A percentile compares a stretch with the other conserved stretches of the same genome.
phyloP scores from a whole-genome alignment of 2,888 invertebrate genomes.

The Eutolmus rufibarbis region DNA sequence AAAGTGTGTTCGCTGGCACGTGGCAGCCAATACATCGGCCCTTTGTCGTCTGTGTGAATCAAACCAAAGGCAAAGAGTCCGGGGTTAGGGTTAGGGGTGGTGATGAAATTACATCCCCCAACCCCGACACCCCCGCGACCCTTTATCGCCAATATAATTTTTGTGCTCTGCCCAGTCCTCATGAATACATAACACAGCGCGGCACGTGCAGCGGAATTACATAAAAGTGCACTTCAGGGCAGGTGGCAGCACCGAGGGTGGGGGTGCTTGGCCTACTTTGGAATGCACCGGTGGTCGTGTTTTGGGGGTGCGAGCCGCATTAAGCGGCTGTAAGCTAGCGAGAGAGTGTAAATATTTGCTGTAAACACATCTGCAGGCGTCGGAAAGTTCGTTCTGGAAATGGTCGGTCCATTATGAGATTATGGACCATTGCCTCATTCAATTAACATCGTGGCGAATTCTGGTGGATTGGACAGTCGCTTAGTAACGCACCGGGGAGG shows the following conservation, averaged over 20 bases:
- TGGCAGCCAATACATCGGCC: not conserved
- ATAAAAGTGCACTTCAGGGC: slow-evolving; percentile 14
- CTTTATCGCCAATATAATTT: slow-evolving; percentile 4
- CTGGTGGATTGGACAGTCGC: not conserved
- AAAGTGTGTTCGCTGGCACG: slow-evolving; percentile 12
- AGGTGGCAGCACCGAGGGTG: not conserved
- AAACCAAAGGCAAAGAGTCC: not conserved
- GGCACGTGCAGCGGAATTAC: slow-evolving; percentile 17
- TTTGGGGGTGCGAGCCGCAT: not conserved
- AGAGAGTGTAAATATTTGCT: not conserved
- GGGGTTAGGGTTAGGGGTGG: not conserved
- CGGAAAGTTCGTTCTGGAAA: not conserved
- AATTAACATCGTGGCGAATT: not conserved
- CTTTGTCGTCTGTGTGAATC: not conserved
- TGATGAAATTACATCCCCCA: not conserved
- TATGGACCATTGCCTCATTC: not conserved
- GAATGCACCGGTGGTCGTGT: not conserved
- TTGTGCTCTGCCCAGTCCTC: not conserved
- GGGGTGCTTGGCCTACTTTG: not conserved
- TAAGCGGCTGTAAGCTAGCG: not conserved
- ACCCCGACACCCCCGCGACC: not conserved
- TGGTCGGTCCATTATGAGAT: not conserved
- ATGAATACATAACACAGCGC: not conserved
- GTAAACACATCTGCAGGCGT: not conserved
- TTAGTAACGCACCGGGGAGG: not conserved